Conservation (phyloP, 2,797 vertebrate genomes). For the Falco berigora region DNA sequence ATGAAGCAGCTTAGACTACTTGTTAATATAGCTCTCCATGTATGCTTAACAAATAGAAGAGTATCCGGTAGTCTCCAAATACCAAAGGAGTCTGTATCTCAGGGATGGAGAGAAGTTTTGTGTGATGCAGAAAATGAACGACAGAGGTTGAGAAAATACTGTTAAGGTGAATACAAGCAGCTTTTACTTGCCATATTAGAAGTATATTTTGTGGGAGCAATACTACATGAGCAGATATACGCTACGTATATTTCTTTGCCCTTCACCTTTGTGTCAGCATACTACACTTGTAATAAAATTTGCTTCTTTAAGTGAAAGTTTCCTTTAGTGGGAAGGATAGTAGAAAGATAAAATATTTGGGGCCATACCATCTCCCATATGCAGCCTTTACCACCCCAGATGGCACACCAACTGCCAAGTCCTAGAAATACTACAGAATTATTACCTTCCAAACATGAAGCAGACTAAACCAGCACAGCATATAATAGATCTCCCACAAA, state of each 20-base stretch:
- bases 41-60: background rate
- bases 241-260: background rate
- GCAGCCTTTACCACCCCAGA: conserved; percentile 45
- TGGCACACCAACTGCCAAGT: conserved; percentile 42
- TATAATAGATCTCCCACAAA: conserved; percentile 38
- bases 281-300: background rate
- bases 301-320: background rate
- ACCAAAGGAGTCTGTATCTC: background rate
- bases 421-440: conserved; percentile 45
- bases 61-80: background rate
- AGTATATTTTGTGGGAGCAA: background rate
- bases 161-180: background rate
- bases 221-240: background rate
- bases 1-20: background rate
- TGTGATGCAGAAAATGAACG: background rate
- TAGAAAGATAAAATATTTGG: conserved; percentile 25
- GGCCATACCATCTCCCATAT: conserved; percentile 38
- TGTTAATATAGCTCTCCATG: background rate
- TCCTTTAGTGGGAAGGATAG: background rate
- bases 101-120: background rate
- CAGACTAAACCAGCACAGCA: conserved; percentile 28
- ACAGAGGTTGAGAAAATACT: background rate
- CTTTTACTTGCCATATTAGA: background rate
- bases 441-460: conserved; percentile 38
- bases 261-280: background rate